Percentiles rank a stretch among this genome's conserved stretches.
phyloP scores from a whole-genome alignment of 2,888 invertebrate species.

The Andrena camellia region DNA sequence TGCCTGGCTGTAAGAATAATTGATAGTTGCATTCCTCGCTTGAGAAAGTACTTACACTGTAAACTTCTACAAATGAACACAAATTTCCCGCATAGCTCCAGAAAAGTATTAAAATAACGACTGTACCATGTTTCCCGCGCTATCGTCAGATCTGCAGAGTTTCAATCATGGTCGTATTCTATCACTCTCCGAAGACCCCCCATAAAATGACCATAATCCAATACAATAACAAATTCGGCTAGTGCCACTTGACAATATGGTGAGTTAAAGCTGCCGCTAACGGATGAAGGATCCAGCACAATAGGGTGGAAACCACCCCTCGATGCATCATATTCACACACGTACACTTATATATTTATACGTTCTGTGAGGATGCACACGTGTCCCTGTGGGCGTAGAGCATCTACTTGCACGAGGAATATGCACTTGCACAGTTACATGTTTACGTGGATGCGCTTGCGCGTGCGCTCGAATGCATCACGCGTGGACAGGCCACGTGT shows the following conservation, averaged over 20 bases:
- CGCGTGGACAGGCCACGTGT: conserved; percentile 76
- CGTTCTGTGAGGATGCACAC: conserved; percentile 51
- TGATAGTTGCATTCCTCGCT: conserved; percentile 65
- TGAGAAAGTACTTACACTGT: background rate
- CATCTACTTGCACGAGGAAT: conserved; percentile 38
- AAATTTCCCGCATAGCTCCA: background rate
- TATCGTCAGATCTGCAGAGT: background rate
- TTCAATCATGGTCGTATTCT: background rate
- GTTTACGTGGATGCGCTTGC: conserved; percentile 66
- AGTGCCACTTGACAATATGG: conserved; percentile 82
- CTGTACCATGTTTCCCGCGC: background rate
- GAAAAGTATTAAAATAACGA: conserved; percentile 1
- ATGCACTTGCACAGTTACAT: conserved; percentile 67
- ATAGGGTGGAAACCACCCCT: conserved; percentile 73
- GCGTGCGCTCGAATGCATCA: conserved; percentile 60
- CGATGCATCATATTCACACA: conserved; percentile 42
- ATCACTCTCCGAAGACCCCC: background rate
- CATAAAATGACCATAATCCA: conserved; percentile 74
- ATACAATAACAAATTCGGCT: conserved; percentile 82
- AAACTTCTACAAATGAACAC: background rate
- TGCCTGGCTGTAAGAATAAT: conserved; percentile 57
- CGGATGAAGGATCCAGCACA: conserved; percentile 71
- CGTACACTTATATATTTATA: conserved; percentile 43
- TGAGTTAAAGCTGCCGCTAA: conserved; percentile 76
- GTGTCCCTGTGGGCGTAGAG: conserved; percentile 61